Evolutionary conservation across 2,888 invertebrate genomes (phyloP).

Genomic region (Octonoba sinensis): DNA sequence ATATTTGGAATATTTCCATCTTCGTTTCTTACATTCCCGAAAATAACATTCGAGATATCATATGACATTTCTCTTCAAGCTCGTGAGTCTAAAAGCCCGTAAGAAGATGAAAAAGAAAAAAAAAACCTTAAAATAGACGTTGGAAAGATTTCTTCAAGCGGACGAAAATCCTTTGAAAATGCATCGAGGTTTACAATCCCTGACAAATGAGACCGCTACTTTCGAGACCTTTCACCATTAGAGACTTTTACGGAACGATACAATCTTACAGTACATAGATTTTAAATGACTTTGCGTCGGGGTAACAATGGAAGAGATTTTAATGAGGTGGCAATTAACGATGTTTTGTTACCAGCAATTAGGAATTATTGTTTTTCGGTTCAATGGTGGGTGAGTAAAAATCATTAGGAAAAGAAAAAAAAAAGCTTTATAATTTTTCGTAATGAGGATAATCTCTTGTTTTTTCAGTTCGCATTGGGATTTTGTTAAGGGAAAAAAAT

Average conservation of each 20-base stretch:
- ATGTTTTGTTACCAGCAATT: slow-evolving; percentile 55
- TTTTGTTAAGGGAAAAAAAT: too few species aligned
- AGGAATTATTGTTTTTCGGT: slow-evolving; percentile 25
- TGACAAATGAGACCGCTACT: slow-evolving; percentile 38
- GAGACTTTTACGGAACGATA: slow-evolving; percentile 22
- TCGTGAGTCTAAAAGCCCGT: too few species aligned
- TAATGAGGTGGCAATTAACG: slow-evolving; percentile 55
- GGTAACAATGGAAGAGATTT: slow-evolving; percentile 26
- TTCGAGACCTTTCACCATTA: slow-evolving; percentile 31
- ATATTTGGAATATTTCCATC: too few species aligned
- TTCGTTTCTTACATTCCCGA: too few species aligned
- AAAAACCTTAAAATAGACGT: too few species aligned
- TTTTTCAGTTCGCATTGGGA: too few species aligned
- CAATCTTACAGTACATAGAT: slow-evolving; percentile 6
- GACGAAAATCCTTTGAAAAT: slow-evolving; percentile 14
- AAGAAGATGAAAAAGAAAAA: too few species aligned
- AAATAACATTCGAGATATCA: too few species aligned
- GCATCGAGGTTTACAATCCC: slow-evolving; percentile 29
- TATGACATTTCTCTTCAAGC: too few species aligned
- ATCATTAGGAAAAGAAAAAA: too few species aligned
- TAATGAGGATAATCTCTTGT: too few species aligned
- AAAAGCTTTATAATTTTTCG: too few species aligned
- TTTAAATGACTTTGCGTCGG: slow-evolving; percentile 45
- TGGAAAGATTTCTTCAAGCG: slow-evolving; percentile 2
- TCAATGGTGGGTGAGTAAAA: not conserved